Evolutionary conservation across 2,797 vertebrate genomes (phyloP), one percentile per base, ranked within the genome.

Genomic region (Todus mexicanus): DNA sequence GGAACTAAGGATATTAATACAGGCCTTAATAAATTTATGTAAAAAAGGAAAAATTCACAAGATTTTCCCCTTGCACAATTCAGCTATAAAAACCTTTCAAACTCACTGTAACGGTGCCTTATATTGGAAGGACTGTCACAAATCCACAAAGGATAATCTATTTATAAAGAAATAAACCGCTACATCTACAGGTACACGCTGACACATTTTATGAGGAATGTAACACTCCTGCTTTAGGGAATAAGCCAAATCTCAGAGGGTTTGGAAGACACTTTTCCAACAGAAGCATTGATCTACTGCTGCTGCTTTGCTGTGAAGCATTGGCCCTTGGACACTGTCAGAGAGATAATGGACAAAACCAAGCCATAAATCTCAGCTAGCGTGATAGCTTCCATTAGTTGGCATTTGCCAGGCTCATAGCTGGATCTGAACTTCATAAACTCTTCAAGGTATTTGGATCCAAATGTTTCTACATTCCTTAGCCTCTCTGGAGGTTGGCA

Each of bases 341-440:
- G 50, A 45, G 35, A 92, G 42, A 73, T 63, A 90, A 80, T 31
- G 54, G 89, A 84, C 61, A 93, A 92, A 82, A 50, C 19, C 61
- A 76, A 65, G n/a, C 42, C 54, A 69, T 65, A 90, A 90, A 76
- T 89, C 81, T 87, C 50, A 84, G 69, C 47, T 56, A 59, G 22
- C 16, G 31, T 18, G 43, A 87, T 33, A 92, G 45, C 19, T 92
- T 80, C 86, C 43, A 63, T 78, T 74, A 94, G 51, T 1, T 87
- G 87, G 90, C 79, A 72, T n/a, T 84, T 91, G 63, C 60, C 51
- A 87, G 76, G 59, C 37, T 91, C 63, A 40, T 59, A 64, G 70
- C 43, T 91, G 89, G 81, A 89, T 48, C 75, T 65, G 76, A 94
- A 77, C 33, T 77, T 89, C 72, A 90, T 35, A 94, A 94, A 91